Percentiles rank a stretch among this genome's conserved stretches.
phyloP scores from a whole-genome alignment of 2,888 invertebrate genomes.

The Sclerodermus sp. region DNA sequence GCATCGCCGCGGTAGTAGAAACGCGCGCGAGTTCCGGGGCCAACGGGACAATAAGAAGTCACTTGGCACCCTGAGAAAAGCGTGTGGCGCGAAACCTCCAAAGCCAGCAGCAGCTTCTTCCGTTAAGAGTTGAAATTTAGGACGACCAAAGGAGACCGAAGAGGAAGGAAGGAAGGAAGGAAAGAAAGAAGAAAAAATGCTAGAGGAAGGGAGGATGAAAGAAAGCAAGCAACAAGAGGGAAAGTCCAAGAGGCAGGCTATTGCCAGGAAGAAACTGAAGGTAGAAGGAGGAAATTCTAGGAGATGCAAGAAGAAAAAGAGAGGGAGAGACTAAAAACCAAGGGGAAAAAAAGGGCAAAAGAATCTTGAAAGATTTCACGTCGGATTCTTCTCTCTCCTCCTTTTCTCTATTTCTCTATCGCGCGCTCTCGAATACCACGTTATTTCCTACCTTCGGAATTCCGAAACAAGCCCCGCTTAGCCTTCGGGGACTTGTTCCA shows the following conservation, averaged over 20 bases:
- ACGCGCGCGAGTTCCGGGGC: no score
- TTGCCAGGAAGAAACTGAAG: slow-evolving; percentile 1
- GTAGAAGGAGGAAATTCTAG: slow-evolving; percentile 8
- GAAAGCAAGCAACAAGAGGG: slow-evolving; percentile 1
- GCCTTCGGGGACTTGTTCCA: no score
- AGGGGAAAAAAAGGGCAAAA: slow-evolving; percentile 17
- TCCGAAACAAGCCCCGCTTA: no score
- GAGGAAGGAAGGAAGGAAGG: slow-evolving; percentile 9
- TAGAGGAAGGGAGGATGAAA: neutral
- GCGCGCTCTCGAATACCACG: no score
- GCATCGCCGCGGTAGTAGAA: no score
- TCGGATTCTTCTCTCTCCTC: slow-evolving; percentile 21
- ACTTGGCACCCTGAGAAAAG: slow-evolving; percentile 10
- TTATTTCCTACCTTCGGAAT: no score
- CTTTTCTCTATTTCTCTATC: slow-evolving; percentile 9
- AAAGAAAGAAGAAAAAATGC: neutral
- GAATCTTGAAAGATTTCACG: slow-evolving; percentile 30
- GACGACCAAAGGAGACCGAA: slow-evolving; percentile 2
- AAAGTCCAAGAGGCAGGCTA: slow-evolving; percentile 1
- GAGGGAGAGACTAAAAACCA: slow-evolving; percentile 5
- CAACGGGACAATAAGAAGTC: slow-evolving; percentile 15
- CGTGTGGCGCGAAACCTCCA: slow-evolving; percentile 18
- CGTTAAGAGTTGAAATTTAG: slow-evolving; percentile 28
- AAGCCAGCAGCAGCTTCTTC: slow-evolving; percentile 16
- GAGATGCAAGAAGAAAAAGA: slow-evolving; percentile 2